phyloP scores from a whole-genome alignment of 2,797 vertebrate genomes.

The Rhodeus uyekii region DNA sequence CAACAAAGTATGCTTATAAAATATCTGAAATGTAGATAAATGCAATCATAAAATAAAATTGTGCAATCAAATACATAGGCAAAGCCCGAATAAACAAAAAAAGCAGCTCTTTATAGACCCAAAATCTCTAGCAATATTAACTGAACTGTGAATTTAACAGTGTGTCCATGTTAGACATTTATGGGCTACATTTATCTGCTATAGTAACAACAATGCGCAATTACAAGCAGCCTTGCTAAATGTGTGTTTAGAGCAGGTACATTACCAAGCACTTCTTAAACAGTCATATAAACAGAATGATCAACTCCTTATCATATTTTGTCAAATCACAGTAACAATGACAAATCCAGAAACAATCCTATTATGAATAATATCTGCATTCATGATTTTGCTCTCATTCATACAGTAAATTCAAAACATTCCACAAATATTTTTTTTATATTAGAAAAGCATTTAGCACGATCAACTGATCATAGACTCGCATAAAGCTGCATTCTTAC shows the following conservation, averaged over 20 bases:
- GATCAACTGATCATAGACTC: background rate
- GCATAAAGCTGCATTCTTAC: background rate
- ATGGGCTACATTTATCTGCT: background rate
- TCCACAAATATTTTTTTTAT: background rate
- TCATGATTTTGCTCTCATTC: background rate
- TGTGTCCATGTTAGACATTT: no score
- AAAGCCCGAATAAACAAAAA: background rate
- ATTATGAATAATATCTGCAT: background rate
- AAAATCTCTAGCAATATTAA: background rate
- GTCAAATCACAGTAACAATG: conserved; percentile 1
- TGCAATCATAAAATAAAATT: no score
- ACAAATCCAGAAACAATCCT: background rate
- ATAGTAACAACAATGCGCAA: background rate
- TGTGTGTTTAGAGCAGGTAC: background rate
- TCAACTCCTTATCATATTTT: background rate
- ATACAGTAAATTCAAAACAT: background rate
- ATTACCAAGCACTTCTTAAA: background rate
- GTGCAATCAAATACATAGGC: background rate
- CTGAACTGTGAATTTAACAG: background rate
- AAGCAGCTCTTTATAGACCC: background rate
- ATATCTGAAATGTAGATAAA: background rate
- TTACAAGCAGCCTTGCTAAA: background rate
- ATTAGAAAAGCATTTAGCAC: background rate
- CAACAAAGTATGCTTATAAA: no score
- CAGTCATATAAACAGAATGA: background rate